Evolutionary conservation across 1,140 invertebrate species (phyloP), one percentile per base, ranked within the genome.

Genomic region (Parasteatoda tepidariorum): DNA sequence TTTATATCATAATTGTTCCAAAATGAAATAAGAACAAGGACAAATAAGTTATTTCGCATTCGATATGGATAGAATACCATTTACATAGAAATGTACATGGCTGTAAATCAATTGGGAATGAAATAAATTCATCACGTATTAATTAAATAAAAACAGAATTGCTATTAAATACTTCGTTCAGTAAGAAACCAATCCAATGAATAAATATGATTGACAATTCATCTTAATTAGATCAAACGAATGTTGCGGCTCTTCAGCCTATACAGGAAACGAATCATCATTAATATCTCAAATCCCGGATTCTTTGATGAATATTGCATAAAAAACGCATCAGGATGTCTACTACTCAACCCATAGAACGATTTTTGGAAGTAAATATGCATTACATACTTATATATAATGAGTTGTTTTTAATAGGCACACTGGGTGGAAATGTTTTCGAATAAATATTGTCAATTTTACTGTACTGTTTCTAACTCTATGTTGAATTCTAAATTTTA

Each of bases 271-370:
- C 41, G 68, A 28, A 62, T 33, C n/a, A 24, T 26, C 73, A 75
- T 75, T 75, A 75, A 57, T 75, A 61, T 38, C 57, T 75, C 34
- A 75, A 75, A 75, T 30, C 48, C 22, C 48, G 57, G 70, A 70
- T 48, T 70, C 38, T 34, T 70, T 70, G n/a, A n/a, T 70, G 67
- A 22, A 70, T 26, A 41, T 70, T 54, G 34, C 54, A 70, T 57
- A 41, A 73, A 34, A 48, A 55, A 57, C 48, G 24, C 30, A n/a
- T 24, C 22, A 54, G 54, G 15, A 24, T 30, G 34, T 31, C 66
- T 41, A 38, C 38, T 38, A 33, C 64, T 34, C 30, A 67, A 67
- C 64, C n/a, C n/a, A n/a, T n/a, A n/a, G n/a, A n/a, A n/a, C n/a
- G n/a, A n/a, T n/a, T n/a, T n/a, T n/a, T n/a, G n/a, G n/a, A n/a